Evolutionary conservation across 2,113 vertebrate species (phyloP).

Genomic region (Chiloscyllium plagiosum): DNA sequence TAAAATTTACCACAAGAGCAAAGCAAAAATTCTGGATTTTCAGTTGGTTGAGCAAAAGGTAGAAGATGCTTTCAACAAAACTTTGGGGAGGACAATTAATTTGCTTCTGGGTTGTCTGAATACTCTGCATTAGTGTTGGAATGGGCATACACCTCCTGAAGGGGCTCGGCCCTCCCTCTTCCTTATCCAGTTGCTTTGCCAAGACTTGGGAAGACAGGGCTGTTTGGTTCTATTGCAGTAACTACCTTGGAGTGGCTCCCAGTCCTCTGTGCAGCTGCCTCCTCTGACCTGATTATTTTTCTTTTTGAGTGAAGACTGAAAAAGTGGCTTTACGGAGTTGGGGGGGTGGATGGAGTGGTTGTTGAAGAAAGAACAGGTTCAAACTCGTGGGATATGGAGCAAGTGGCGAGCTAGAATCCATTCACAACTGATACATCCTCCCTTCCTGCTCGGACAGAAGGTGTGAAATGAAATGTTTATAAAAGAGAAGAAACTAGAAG

Average conservation of each 20-base stretch:
- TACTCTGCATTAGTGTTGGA: neutral
- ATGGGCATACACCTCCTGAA: neutral
- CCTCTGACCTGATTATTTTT: slow-evolving; percentile 17
- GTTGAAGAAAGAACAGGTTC: neutral
- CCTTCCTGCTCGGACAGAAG: neutral
- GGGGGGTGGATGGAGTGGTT: neutral
- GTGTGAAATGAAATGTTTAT: neutral
- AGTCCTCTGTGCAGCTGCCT: neutral
- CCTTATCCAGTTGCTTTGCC: neutral
- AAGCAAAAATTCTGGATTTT: neutral
- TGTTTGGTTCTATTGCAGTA: neutral
- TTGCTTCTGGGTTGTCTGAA: neutral
- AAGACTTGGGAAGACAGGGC: neutral
- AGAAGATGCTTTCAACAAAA: neutral
- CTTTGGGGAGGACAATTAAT: neutral
- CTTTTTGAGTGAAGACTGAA: neutral
- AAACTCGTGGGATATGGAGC: neutral
- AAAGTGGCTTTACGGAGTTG: neutral
- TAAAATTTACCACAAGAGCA: neutral
- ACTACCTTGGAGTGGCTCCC: neutral
- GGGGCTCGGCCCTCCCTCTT: neutral
- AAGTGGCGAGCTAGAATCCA: neutral
- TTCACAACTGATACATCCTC: neutral
- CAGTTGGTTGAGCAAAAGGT: too few species aligned
- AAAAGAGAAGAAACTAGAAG: neutral